Evolutionary conservation across 2,797 vertebrate genomes (phyloP).

Genomic region (Sebastes minor): DNA sequence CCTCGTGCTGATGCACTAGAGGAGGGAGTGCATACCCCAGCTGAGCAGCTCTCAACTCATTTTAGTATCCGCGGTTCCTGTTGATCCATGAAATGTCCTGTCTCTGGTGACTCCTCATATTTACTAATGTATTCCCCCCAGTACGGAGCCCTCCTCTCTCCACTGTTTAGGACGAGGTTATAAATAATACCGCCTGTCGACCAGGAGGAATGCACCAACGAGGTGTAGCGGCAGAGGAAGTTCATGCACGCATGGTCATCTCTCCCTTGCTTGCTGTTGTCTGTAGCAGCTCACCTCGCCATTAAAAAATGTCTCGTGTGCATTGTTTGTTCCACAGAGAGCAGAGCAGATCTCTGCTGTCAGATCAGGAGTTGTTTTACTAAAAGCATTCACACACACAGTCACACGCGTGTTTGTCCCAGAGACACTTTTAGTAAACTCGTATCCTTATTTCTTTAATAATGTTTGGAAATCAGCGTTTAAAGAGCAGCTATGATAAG

Average conservation of each 20-base stretch:
- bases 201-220: constrained; percentile 48
- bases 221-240: constrained; percentile 78
- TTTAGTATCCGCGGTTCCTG: constrained; percentile 94
- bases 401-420: constrained; percentile 16
- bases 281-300: constrained; percentile 88
- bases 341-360: constrained; percentile 85
- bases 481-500: neutral
- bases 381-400: constrained; percentile 50
- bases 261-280: constrained; percentile 84
- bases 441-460: neutral
- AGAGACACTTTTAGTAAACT: constrained; percentile 1
- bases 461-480: neutral
- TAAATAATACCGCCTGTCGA: constrained; percentile 87
- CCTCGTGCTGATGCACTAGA: constrained; percentile 83
- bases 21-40: constrained; percentile 80
- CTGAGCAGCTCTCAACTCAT: constrained; percentile 90
- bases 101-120: constrained; percentile 94
- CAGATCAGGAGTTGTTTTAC: constrained; percentile 35
- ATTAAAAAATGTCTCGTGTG: constrained; percentile 86
- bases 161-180: constrained; percentile 91
- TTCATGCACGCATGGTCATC: constrained; percentile 80
- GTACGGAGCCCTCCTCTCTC: constrained; percentile 88
- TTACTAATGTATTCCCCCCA: constrained; percentile 95
- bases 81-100: constrained; percentile 96
- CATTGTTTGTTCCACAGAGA: constrained; percentile 90